Evolutionary conservation across 1,140 invertebrate genomes (phyloP), one percentile per base, ranked within the genome.

Genomic region (Temnothorax curvispinosus): DNA sequence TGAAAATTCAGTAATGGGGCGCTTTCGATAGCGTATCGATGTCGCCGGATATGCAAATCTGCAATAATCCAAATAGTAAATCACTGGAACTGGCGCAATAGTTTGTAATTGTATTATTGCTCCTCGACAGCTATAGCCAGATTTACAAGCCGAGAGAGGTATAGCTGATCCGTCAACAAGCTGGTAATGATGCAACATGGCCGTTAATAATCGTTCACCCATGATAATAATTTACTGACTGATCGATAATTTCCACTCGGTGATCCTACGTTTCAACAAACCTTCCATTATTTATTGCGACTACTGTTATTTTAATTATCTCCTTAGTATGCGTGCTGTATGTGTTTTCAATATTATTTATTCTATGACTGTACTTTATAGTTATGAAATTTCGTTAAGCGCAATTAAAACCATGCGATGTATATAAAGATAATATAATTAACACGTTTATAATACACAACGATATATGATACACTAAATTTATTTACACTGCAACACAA

Each of bases 61-160:
- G 41, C 69, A 47, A 84, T 84, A 84, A 84, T 84, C 69, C 80
- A 84, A 84, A 84, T 84, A 84, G 69, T 84, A 84, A 84, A 84
- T 84, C 54, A 84, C 80, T 50, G 80, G 11, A 84, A 84, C 69
- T 84, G 80, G 69, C 27, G 69, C 80, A 75, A 84, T 84, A 84
- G 80, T 84, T 84, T 75, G 54, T 84, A 84, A 84, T 84, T 84
- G 80, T 84, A 75, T 84, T 84, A 84, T 84, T 74, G 69, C 80
- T 84, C 69, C 80, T 84, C 80, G 44, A 75, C 80, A 62, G 69
- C 54, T 75, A 75, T 75, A 84, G 69, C 80, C 56, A 47, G 69
- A 84, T 84, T 75, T 84, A 84, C 69, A 84, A 84, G 69, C 69
- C 41, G 80, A 32, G 54, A 72, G 80, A 72, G 67, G 27, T 65